phyloP scores from a whole-genome alignment of 2,888 invertebrate species.

The Drosophila sordidapex region DNA sequence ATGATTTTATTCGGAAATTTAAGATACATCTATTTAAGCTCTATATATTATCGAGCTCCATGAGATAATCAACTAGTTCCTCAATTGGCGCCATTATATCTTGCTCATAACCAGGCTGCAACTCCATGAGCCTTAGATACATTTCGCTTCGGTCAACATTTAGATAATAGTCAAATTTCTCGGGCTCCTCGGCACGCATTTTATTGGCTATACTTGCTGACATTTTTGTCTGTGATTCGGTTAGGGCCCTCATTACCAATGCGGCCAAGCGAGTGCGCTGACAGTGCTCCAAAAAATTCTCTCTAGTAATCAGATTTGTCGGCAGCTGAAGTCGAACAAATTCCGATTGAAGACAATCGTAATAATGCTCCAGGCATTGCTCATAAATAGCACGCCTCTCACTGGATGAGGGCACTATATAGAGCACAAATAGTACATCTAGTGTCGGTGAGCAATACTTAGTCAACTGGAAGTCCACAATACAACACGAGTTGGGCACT shows the following conservation, averaged over 20 bases:
- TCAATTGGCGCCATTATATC: constrained; percentile 77
- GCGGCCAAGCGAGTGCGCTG: constrained; percentile 80
- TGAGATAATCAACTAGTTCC: constrained; percentile 78
- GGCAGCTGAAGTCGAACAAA: constrained; percentile 31
- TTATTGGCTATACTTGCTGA: constrained; percentile 78
- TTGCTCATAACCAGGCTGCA: constrained; percentile 80
- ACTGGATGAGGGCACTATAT: constrained; percentile 83
- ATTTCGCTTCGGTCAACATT: constrained; percentile 84
- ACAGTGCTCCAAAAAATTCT: constrained; percentile 82
- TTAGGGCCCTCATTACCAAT: constrained; percentile 81
- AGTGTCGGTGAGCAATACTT: constrained; percentile 87
- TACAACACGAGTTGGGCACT: constrained; percentile 83
- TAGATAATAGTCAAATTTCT: constrained; percentile 83
- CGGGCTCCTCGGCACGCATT: constrained; percentile 80
- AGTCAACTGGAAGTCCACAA: constrained; percentile 87
- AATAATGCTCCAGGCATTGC: constrained; percentile 85
- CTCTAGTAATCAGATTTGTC: constrained; percentile 69
- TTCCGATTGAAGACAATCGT: constrained; percentile 71
- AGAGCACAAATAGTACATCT: constrained; percentile 86
- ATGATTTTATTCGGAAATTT: not conserved
- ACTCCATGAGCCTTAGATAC: constrained; percentile 79
- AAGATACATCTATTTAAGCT: not conserved
- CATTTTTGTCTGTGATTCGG: constrained; percentile 83
- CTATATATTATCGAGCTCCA: constrained; percentile 30
- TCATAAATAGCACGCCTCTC: constrained; percentile 82